Conservation (phyloP, 1,140 invertebrate genomes). For the Pseudomyrmex cubaensis region DNA sequence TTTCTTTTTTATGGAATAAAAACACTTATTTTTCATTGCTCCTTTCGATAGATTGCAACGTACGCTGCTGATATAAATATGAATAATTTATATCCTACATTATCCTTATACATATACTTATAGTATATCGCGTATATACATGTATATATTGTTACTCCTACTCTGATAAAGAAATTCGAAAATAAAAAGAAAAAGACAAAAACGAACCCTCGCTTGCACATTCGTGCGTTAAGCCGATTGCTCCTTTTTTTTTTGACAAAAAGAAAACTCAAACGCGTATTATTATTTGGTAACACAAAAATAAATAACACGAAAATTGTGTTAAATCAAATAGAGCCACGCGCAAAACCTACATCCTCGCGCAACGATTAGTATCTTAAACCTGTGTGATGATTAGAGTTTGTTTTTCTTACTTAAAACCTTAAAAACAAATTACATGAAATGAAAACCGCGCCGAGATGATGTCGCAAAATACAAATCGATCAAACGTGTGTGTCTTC, state of each 20-base stretch:
- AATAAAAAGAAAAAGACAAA: background rate
- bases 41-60: slow-evolving; percentile 38
- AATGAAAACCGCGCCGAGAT: no score
- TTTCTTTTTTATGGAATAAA: slow-evolving; percentile 38
- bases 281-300: no score
- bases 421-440: no score
- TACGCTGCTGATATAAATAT: slow-evolving; percentile 4
- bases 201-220: background rate
- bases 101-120: background rate
- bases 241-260: background rate
- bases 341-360: no score
- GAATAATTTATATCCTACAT: slow-evolving; percentile 43
- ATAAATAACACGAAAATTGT: no score
- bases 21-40: slow-evolving; percentile 46
- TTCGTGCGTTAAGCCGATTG: background rate
- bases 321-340: no score
- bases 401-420: no score
- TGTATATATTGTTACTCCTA: slow-evolving; percentile 32
- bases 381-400: no score
- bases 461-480: no score
- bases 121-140: slow-evolving; percentile 35
- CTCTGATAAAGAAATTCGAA: slow-evolving; percentile 26
- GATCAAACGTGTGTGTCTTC: no score
- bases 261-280: no score
- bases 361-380: no score